Evolutionary conservation across 2,888 invertebrate species (phyloP).

Genomic region (Tanypteryx hageni): DNA sequence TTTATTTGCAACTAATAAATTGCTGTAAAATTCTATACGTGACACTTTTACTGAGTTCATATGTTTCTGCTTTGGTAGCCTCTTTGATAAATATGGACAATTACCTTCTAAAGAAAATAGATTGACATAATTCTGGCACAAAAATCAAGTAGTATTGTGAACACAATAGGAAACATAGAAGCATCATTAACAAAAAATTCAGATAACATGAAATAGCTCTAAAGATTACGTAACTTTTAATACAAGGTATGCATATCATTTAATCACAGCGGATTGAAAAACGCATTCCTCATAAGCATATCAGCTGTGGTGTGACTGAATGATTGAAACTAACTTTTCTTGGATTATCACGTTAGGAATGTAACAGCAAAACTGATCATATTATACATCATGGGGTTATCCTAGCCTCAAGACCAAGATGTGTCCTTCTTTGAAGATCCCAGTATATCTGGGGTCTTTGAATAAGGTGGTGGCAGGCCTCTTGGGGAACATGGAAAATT

Average conservation of each 20-base stretch:
- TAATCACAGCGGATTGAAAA: not conserved
- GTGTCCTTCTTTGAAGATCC: not conserved
- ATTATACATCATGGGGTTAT: not conserved
- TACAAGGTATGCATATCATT: not conserved
- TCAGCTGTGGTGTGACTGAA: not conserved
- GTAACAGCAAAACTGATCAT: not conserved
- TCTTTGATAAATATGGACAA: not conserved
- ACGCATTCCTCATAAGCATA: not conserved
- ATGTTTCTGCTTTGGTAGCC: not conserved
- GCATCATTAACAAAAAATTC: no score
- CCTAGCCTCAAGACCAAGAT: constrained; percentile 31
- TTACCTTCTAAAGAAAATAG: no score
- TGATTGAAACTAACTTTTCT: not conserved
- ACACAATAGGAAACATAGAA: no score
- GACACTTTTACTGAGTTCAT: no score
- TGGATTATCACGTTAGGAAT: not conserved
- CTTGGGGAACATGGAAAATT: not conserved
- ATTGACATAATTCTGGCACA: no score
- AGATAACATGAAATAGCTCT: not conserved
- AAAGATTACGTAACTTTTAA: not conserved
- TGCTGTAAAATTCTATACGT: no score
- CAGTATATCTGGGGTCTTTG: not conserved
- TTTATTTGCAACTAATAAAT: no score
- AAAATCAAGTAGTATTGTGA: no score
- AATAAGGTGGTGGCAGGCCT: constrained; percentile 51